Evolutionary conservation across 2,888 invertebrate genomes (phyloP).

Genomic region (Mythimna lalbum): DNA sequence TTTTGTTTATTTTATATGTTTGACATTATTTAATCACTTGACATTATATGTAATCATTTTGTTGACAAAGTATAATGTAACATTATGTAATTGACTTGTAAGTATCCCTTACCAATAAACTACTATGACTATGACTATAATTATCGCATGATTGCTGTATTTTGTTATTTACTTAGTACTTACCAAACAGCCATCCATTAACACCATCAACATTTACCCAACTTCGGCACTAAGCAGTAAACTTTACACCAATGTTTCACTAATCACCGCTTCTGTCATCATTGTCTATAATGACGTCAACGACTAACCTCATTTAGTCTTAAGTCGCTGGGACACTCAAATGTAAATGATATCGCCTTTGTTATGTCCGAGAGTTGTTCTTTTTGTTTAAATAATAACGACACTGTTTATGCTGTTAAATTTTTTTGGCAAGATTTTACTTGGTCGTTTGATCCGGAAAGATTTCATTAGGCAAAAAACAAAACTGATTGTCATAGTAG

Average conservation of each 20-base stretch:
- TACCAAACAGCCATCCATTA: too few species aligned
- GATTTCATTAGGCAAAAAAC: background rate
- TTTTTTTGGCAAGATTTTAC: background rate
- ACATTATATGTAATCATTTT: too few species aligned
- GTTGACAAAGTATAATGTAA: too few species aligned
- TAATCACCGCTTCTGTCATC: background rate
- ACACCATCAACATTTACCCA: too few species aligned
- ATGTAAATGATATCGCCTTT: conserved; percentile 39
- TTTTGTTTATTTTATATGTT: too few species aligned
- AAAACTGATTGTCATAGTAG: background rate
- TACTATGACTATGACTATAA: too few species aligned
- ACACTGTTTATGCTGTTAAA: background rate
- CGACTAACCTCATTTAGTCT: conserved; percentile 21
- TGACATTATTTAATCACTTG: too few species aligned
- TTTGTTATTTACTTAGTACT: too few species aligned
- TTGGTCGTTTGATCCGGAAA: background rate
- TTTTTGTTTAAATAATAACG: conserved; percentile 1
- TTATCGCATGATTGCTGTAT: too few species aligned
- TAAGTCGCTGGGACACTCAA: background rate
- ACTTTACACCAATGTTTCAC: conserved; percentile 16
- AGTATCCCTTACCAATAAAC: too few species aligned
- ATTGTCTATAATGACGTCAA: conserved; percentile 8
- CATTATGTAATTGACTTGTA: too few species aligned
- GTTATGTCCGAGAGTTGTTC: conserved; percentile 10
- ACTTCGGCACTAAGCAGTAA: background rate